phyloP scores from a whole-genome alignment of 2,113 vertebrate species.

The Alligator mississippiensis region DNA sequence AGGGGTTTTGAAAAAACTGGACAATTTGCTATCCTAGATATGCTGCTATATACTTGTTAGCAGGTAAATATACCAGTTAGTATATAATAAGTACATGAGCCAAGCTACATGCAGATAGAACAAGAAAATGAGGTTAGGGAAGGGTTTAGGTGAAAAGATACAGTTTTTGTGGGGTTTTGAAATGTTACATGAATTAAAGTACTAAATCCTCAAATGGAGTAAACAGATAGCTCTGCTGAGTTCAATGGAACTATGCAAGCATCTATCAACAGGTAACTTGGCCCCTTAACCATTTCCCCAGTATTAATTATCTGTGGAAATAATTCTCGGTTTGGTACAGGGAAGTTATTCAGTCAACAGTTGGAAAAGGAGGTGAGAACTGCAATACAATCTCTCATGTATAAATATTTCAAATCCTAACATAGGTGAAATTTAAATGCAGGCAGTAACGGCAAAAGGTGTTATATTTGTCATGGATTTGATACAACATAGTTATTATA shows the following conservation, averaged over 20 bases:
- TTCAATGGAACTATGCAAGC: not conserved
- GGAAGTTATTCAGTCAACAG: not conserved
- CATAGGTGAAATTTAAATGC: not conserved
- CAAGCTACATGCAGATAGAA: not conserved
- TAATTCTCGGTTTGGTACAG: not conserved
- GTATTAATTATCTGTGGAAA: not conserved
- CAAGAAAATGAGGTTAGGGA: not conserved
- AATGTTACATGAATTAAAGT: not conserved
- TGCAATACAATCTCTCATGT: not conserved
- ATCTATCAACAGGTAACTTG: not conserved
- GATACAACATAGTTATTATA: too few relatives aligned
- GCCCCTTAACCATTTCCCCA: not conserved
- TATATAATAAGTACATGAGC: not conserved
- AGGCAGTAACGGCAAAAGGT: not conserved
- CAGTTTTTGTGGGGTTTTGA: not conserved
- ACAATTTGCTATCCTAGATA: not conserved
- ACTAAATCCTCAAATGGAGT: not conserved
- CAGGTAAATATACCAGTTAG: not conserved
- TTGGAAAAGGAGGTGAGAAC: not conserved
- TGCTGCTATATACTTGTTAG: not conserved
- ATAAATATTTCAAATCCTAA: not conserved
- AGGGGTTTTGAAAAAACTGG: not conserved
- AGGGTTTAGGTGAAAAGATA: not conserved
- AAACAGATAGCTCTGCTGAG: not conserved
- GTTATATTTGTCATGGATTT: too few relatives aligned